These are phyloP conservation scores for Theretra japonica DNA, from an alignment of 2,888 invertebrate species.

Conservation along the genomic window DNA sequence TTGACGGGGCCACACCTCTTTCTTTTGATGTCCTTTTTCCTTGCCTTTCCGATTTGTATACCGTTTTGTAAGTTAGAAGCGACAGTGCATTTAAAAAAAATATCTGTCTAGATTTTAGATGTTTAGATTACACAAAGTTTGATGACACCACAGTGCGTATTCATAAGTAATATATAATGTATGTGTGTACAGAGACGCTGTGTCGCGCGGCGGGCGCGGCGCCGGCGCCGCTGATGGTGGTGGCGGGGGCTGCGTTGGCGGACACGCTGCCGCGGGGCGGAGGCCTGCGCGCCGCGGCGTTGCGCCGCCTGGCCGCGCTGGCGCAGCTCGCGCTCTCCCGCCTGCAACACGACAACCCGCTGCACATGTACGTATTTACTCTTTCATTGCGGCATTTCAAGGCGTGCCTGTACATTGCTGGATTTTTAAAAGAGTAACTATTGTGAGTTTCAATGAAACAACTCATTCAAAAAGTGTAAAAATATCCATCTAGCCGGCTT, in stretches of 20 bases:
- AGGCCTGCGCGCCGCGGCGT: conserved; percentile 64
- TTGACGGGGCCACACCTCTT: no score
- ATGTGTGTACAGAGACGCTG: conserved; percentile 59
- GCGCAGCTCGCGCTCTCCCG: conserved; percentile 69
- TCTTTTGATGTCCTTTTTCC: no score
- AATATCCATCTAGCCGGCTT: no score
- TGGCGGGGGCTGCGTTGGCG: conserved; percentile 57
- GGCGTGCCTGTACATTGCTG: no score
- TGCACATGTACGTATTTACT: conserved; percentile 64
- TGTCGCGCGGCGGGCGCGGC: conserved; percentile 72
- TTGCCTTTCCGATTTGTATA: no score
- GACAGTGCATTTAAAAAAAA: no score
- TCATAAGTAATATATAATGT: background rate
- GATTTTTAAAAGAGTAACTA: no score
- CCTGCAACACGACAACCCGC: conserved; percentile 68
- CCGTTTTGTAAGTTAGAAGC: no score
- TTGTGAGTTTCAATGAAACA: no score
- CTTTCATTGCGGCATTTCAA: background rate
- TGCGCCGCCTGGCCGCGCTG: conserved; percentile 69
- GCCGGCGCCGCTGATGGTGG: conserved; percentile 50
- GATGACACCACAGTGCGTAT: background rate
- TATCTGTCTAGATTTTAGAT: no score
- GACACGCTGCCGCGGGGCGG: conserved; percentile 67
- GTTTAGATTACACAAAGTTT: no score
- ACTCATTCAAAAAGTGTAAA: no score